phyloP scores from a whole-genome alignment of 2,113 vertebrate species.

The Protobothrops mucrosquamatus region DNA sequence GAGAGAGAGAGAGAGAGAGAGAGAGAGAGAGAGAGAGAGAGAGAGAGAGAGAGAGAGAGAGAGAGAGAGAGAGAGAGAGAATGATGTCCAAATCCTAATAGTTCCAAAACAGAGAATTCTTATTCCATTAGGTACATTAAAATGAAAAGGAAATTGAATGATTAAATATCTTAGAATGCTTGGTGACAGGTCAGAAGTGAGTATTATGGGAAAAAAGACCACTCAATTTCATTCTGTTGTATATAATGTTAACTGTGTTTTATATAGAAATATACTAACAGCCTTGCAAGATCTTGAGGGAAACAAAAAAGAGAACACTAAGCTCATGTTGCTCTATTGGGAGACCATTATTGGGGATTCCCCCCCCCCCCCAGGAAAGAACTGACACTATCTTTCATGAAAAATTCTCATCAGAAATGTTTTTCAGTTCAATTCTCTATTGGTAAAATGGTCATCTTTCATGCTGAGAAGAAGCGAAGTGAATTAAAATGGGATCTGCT shows the following conservation, averaged over 20 bases:
- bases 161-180: conserved; percentile 61
- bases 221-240: conserved; percentile 59
- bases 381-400: conserved; percentile 69
- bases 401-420: conserved; percentile 79
- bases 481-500: conserved; percentile 80
- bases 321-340: conserved; percentile 57
- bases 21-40: too few relatives aligned
- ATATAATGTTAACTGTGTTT: conserved; percentile 36
- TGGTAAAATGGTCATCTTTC: conserved; percentile 69
- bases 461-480: conserved; percentile 77
- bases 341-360: conserved; percentile 43
- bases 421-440: conserved; percentile 65
- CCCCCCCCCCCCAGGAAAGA: conserved; percentile 51
- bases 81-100: conserved; percentile 52
- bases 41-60: too few relatives aligned
- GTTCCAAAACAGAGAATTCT: conserved; percentile 61
- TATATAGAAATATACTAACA: conserved; percentile 28
- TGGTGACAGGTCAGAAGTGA: conserved; percentile 64
- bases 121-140: conserved; percentile 65
- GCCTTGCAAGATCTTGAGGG: conserved; percentile 28
- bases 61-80: conserved; percentile 16
- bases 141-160: conserved; percentile 56
- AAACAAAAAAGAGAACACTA: conserved; percentile 63
- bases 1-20: too few relatives aligned
- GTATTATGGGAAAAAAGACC: conserved; percentile 65